A percentile compares a stretch with the other conserved stretches of the same genome.
These are phyloP conservation scores for Steinernema khuongi DNA, from an alignment of 1,140 invertebrate genomes.

Conservation along the genomic window DNA sequence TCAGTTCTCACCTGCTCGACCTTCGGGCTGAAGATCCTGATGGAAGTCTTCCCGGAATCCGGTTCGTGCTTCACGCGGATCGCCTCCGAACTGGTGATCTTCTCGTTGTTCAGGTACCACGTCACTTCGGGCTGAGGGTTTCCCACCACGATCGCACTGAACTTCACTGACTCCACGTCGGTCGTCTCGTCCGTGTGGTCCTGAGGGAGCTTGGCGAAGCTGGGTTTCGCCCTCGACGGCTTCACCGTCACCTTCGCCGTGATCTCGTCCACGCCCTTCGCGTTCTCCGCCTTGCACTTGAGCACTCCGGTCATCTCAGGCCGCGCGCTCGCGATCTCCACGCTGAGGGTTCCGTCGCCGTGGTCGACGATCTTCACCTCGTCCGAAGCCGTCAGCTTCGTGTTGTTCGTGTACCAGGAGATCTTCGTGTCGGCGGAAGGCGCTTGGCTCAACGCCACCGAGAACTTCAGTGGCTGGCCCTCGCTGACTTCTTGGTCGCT, in stretches of 20 bases:
- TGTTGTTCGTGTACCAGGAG: slow-evolving; percentile 44
- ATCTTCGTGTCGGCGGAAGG: slow-evolving; percentile 38
- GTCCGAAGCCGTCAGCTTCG: slow-evolving; percentile 24
- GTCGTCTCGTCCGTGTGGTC: slow-evolving; percentile 62
- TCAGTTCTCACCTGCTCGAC: slow-evolving; percentile 40
- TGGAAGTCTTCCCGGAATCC: slow-evolving; percentile 51
- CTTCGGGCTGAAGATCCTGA: slow-evolving; percentile 44
- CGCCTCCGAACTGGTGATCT: slow-evolving; percentile 38
- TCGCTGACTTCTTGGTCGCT: slow-evolving; percentile 38
- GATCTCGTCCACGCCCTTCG: slow-evolving; percentile 20
- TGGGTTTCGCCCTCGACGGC: slow-evolving; percentile 34
- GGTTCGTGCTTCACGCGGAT: slow-evolving; percentile 46
- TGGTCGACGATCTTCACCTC: slow-evolving; percentile 32
- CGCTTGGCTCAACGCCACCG: slow-evolving; percentile 30
- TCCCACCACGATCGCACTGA: slow-evolving; percentile 75
- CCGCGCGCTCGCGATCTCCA: slow-evolving; percentile 85
- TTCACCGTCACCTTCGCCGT: slow-evolving; percentile 31
- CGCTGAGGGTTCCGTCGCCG: slow-evolving; percentile 63
- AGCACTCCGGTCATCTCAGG: slow-evolving; percentile 81
- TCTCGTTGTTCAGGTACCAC: slow-evolving; percentile 69
- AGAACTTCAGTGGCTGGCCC: slow-evolving; percentile 36
- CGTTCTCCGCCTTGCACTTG: slow-evolving; percentile 77
- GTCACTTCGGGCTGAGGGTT: slow-evolving; percentile 78
- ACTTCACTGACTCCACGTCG: slow-evolving; percentile 63
- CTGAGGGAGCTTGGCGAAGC: slow-evolving; percentile 53